These are phyloP conservation scores for Gulo gulo DNA, from an alignment of 2,113 vertebrate genomes.

Conservation along the genomic window DNA sequence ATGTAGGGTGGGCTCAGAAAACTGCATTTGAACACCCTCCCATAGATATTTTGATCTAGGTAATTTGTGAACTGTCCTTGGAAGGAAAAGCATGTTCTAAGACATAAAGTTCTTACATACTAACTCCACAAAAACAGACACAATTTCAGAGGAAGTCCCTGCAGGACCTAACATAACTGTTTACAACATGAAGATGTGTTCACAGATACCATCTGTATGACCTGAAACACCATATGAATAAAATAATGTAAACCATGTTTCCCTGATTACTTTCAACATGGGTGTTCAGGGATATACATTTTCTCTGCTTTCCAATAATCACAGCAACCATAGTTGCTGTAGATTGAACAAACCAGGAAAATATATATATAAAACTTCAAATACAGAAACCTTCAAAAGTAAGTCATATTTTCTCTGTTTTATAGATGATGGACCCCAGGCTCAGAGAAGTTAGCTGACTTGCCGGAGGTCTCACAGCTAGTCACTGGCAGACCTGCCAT, in stretches of 20 bases:
- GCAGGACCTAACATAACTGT: not conserved
- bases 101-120: not conserved
- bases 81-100: not conserved
- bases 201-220: not conserved
- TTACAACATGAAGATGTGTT: not conserved
- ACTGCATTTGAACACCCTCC: not conserved
- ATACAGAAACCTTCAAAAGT: not conserved
- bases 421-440: not conserved
- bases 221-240: not conserved
- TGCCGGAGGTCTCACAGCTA: not conserved
- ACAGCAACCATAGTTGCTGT: not conserved
- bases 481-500: not conserved
- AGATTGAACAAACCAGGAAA: not conserved
- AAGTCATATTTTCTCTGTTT: not conserved
- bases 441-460: slow-evolving; percentile 7
- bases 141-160: not conserved
- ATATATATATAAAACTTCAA: not conserved
- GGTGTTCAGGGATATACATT: not conserved
- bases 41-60: not conserved
- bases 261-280: slow-evolving; percentile 31
- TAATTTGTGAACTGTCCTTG: not conserved
- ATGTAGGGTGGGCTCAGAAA: not conserved
- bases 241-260: slow-evolving; percentile 39
- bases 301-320: not conserved
- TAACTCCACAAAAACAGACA: not conserved